A percentile compares a stretch with the other conserved stretches of the same genome.
Conservation (phyloP, 2,888 invertebrate species). For the Pachliopta kotzebuea region DNA sequence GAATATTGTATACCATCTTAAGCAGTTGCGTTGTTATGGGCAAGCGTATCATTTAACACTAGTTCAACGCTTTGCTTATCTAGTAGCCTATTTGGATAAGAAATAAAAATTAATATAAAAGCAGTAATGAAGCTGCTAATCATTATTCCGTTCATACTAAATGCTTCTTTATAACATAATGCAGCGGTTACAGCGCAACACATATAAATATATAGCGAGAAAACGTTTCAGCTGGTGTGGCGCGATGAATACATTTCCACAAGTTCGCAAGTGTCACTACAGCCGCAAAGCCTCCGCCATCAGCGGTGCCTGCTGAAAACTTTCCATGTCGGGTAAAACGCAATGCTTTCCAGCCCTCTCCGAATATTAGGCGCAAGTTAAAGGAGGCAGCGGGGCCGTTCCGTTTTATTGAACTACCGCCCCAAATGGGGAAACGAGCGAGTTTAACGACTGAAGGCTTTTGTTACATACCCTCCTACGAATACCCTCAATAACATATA, state of each 20-base stretch:
- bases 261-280: conserved; percentile 30
- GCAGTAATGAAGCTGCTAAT: too few species aligned
- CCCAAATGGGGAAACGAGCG: conserved; percentile 9
- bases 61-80: too few species aligned
- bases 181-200: background rate
- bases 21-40: too few species aligned
- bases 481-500: background rate
- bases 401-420: conserved; percentile 18
- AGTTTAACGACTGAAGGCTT: conserved; percentile 4
- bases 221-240: conserved; percentile 10
- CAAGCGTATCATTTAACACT: too few species aligned
- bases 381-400: conserved; percentile 15
- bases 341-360: conserved; percentile 25
- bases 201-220: conserved; percentile 5
- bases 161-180: background rate
- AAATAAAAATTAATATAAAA: too few species aligned
- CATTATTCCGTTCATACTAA: too few species aligned
- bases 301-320: conserved; percentile 36
- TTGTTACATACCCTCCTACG: background rate
- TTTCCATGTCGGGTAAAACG: conserved; percentile 34
- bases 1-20: too few species aligned
- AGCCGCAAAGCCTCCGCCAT: conserved; percentile 37
- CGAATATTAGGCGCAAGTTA: conserved; percentile 26
- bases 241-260: conserved; percentile 26
- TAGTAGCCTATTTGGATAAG: too few species aligned